Base-by-base conservation (phyloP, 2,113 vertebrate species). In the Sitta europaea region DNA sequence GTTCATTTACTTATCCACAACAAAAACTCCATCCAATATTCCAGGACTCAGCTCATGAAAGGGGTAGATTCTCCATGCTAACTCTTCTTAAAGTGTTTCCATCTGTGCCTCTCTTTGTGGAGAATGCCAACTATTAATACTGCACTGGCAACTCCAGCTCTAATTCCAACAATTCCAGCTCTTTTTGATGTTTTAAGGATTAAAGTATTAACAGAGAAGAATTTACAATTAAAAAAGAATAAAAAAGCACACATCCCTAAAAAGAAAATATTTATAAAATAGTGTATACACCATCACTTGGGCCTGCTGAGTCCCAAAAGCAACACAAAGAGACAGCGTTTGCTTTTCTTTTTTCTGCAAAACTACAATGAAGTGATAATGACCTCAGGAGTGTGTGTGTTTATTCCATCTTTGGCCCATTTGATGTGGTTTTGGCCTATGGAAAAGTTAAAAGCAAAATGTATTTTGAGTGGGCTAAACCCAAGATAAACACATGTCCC, bases 391-490 rank as follows among this genome's bases (percentile, higher is more conserved):
- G 84, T 92, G 45, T 95, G 87, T 97, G 95, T 97, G 83, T 96
- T 97, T 96, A 94, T 94, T 97, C 94, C 86, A 82, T 96, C 58
- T 90, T 96, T 96, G 97, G 95, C 88, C 97, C 81, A 97, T 97
- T 96, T 97, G 94, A 97, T 98, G 96, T 96, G 91, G 96, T 95
- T 97, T 97, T 96, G 96, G 96, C 97, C 93, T 68, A 90, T 82
- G 86, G 94, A 97, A 95, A 97, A 97, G 91, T 96, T 96, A 96
- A 97, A 93, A 86, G 95, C 92, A 97, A 94, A 95, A 97, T 96
- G 66, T 92, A 97, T 97, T 97, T 97, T 96, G 97, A 97, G 95
- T 96, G 95, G 86, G 80, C 86, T 97, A 97, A 97, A 97, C 82
- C 88, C 95, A 97, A 97, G 92, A 97, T 97, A 98, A 98, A 97